Evolutionary conservation across 2,113 vertebrate genomes (phyloP), one percentile per base, ranked within the genome.

Genomic region (Prionailurus bengalensis): DNA sequence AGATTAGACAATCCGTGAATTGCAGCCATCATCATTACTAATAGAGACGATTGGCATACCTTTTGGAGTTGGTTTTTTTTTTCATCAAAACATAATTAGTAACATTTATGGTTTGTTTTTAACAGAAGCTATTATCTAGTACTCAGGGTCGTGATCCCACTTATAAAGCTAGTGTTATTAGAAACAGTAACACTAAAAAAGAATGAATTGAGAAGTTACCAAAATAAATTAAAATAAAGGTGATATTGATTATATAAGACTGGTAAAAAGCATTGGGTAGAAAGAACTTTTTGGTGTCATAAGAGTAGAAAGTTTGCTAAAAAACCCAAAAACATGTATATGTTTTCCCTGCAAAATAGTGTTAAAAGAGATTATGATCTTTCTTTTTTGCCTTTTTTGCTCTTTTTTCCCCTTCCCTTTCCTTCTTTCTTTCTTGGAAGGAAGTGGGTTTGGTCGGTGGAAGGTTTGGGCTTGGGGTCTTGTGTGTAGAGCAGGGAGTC

Each of bases 61-160:
- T 92, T 73, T 86, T 78, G 80, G 51, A 63, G 63, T 93, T 94
- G 68, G 5, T 86, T 84, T 7, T 76, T 93, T 63, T 73, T 68
- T 31, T 17, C 21, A 21, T 84, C 17, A 51, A 80, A 97, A 65
- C 23, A 0, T 48, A 45, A 39, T 80, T 89, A 15, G 89, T 86
- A 96, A 78, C 12, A 94, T 36, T 92, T 65, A 65, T 65, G 21
- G 8, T 27, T 96, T 91, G 27, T 51, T 82, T 45, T 82, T 86
- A 36, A 70, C 13, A 53, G 85, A 82, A n/a, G 8, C 10, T 23
- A 0, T 29, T 7, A 36, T 78, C 61, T 61, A 1, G 4, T 36
- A 8, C 4, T 65, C 23, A 55, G 2, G 8, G 19, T 73, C 39
- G 4, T 63, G 58, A 78, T 39, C 53, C 27, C 5, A 36, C 16